phyloP scores from a whole-genome alignment of 2,888 invertebrate genomes.

The Lacanobia oleracea region DNA sequence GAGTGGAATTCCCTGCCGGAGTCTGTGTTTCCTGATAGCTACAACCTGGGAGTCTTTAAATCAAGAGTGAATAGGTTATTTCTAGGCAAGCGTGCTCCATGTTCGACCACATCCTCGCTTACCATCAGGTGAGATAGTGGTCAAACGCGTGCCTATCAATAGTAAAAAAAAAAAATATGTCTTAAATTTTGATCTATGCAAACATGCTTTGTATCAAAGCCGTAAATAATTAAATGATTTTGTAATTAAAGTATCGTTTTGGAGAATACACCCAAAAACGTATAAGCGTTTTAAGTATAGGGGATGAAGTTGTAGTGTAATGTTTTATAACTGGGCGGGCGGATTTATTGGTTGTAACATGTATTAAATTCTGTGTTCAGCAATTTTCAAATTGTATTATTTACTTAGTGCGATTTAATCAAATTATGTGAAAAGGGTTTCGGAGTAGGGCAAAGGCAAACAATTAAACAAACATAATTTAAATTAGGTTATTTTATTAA shows the following conservation, averaged over 20 bases:
- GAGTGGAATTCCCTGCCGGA: no score
- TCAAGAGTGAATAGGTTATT: no score
- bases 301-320: no score
- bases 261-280: neutral
- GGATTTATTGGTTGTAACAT: neutral
- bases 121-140: no score
- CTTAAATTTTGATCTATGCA: neutral
- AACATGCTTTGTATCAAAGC: neutral
- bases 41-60: no score
- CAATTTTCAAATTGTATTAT: neutral
- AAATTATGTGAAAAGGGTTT: neutral
- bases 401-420: neutral
- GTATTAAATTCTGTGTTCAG: neutral
- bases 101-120: no score
- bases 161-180: conserved; percentile 18
- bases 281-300: neutral
- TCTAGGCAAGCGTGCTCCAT: no score
- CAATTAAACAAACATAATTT: conserved; percentile 1
- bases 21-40: no score
- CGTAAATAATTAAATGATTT: neutral
- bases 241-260: neutral
- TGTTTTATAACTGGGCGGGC: neutral
- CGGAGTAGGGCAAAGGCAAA: neutral
- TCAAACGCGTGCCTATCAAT: no score
- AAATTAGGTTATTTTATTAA: conserved; percentile 16